Evolutionary conservation across 2,888 invertebrate genomes (phyloP).

Genomic region (Megastigmus dorsalis): DNA sequence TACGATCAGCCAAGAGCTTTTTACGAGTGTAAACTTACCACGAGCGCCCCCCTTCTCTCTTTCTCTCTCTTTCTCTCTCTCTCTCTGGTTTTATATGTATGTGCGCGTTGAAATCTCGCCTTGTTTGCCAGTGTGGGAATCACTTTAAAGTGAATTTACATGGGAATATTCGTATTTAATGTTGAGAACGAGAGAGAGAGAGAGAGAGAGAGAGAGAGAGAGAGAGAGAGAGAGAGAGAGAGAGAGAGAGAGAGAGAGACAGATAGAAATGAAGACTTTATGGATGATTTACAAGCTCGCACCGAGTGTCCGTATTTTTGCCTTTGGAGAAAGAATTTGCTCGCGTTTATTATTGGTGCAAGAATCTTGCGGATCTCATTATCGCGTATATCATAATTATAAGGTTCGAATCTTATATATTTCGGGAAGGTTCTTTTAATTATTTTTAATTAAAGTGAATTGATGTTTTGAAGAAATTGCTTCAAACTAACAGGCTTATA

Average conservation of each 20-base stretch:
- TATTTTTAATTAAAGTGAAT: no score
- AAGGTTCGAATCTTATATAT: no score
- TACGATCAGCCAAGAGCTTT: slow-evolving; percentile 38
- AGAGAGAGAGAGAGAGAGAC: neutral
- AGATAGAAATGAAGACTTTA: slow-evolving; percentile 31
- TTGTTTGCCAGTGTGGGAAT: slow-evolving; percentile 25
- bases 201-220: slow-evolving; percentile 6
- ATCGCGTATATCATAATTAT: no score
- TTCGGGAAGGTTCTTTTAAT: no score
- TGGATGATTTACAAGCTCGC: slow-evolving; percentile 36
- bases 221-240: slow-evolving; percentile 8
- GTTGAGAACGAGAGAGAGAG: slow-evolving; percentile 1
- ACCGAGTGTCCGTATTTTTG: slow-evolving; percentile 22
- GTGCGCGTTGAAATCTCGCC: slow-evolving; percentile 14
- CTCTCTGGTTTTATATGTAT: no score
- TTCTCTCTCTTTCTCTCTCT: no score
- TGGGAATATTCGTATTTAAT: slow-evolving; percentile 49
- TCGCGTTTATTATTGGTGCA: slow-evolving; percentile 13
- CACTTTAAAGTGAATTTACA: slow-evolving; percentile 43
- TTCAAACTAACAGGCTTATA: no score
- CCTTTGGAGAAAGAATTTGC: slow-evolving; percentile 18
- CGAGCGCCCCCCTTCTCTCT: no score
- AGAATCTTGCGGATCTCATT: no score
- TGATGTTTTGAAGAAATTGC: no score
- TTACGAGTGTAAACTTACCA: slow-evolving; percentile 35